Percentiles rank a stretch among this genome's conserved stretches.
phyloP scores from a whole-genome alignment of 2,797 vertebrate genomes.

The Pangasius larnaudii region DNA sequence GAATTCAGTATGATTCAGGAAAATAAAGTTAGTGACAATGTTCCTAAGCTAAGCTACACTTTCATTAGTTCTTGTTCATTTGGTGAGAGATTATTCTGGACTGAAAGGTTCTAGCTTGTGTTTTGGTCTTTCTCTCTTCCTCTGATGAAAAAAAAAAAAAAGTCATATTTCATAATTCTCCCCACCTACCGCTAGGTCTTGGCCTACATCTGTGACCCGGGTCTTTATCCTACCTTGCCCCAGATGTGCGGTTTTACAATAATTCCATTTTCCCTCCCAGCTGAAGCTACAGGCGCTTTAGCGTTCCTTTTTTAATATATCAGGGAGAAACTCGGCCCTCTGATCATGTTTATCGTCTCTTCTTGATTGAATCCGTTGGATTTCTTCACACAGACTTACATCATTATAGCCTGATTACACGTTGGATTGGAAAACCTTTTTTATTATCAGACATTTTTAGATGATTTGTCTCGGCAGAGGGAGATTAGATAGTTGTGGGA shows the following conservation, averaged over 20 bases:
- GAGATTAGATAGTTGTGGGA: constrained; percentile 75
- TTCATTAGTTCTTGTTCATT: not conserved
- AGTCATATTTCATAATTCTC: not conserved
- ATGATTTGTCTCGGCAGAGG: constrained; percentile 35
- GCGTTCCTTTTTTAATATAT: constrained; percentile 72
- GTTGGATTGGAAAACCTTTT: constrained; percentile 7
- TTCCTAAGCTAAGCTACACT: not conserved
- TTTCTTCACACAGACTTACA: constrained; percentile 54
- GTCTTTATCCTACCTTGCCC: constrained; percentile 79
- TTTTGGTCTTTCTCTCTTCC: not conserved
- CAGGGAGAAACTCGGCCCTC: constrained; percentile 67
- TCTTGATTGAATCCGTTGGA: constrained; percentile 80
- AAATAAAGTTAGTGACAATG: not conserved
- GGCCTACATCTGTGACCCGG: constrained; percentile 72
- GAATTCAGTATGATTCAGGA: not conserved
- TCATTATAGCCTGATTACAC: constrained; percentile 27
- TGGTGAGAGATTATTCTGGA: not conserved
- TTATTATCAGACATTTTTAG: constrained; percentile 12
- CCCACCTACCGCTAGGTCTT: constrained; percentile 69
- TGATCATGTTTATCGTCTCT: constrained; percentile 75
- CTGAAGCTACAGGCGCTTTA: constrained; percentile 73
- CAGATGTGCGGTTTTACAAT: constrained; percentile 73
- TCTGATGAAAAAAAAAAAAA: not conserved
- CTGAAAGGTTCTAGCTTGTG: not conserved
- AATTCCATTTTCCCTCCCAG: constrained; percentile 72